These are phyloP conservation scores for Apocheima hispidaria DNA, from an alignment of 2,888 invertebrate genomes.

Conservation along the genomic window DNA sequence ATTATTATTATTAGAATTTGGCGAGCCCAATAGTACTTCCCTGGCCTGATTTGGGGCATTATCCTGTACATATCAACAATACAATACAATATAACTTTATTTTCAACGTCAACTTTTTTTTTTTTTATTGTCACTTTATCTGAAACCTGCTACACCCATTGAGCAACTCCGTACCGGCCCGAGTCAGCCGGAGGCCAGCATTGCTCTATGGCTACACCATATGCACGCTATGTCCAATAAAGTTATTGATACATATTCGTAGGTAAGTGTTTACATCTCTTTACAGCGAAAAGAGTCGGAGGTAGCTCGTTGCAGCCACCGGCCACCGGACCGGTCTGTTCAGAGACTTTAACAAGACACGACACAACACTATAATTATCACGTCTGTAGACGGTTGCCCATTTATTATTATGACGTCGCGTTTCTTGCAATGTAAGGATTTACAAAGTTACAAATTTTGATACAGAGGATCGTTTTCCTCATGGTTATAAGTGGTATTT, in stretches of 20 bases:
- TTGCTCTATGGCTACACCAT: no score
- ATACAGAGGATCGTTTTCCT: constrained; percentile 1
- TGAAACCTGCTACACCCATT: no score
- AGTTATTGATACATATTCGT: not conserved
- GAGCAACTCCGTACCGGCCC: no score
- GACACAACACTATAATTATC: constrained; percentile 36
- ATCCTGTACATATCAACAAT: no score
- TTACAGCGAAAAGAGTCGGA: constrained; percentile 20
- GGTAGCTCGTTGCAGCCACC: constrained; percentile 21
- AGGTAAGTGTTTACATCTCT: no score
- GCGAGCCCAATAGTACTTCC: no score
- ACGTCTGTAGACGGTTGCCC: constrained; percentile 31
- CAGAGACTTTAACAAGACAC: constrained; percentile 32
- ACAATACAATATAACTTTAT: no score
- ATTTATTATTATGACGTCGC: constrained; percentile 24
- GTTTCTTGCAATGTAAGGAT: constrained; percentile 15
- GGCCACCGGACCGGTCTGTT: constrained; percentile 38
- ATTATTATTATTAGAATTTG: no score
- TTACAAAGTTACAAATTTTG: not conserved
- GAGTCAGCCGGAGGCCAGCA: no score
- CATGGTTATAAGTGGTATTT: not conserved
- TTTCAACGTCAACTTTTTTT: no score
- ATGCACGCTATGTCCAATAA: not conserved
- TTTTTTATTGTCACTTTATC: no score
- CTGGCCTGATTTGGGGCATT: no score